Conservation (phyloP, 2,888 invertebrate species). For the Petrolisthes manimaculis region DNA sequence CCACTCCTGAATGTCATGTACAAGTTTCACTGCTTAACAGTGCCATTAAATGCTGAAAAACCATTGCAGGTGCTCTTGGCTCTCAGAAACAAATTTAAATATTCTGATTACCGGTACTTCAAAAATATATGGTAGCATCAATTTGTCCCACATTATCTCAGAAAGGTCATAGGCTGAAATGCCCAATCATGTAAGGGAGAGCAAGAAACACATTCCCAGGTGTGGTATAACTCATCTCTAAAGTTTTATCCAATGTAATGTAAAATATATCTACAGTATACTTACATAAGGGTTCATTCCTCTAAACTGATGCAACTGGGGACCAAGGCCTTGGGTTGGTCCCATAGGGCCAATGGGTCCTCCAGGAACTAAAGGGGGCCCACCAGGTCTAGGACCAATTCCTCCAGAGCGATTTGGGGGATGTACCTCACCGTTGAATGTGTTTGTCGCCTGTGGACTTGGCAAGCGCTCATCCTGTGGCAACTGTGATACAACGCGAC, state of each 20-base stretch:
- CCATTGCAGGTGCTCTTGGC: too few relatives aligned
- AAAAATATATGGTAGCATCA: too few relatives aligned
- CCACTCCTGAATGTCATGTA: too few relatives aligned
- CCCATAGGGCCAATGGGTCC: slow-evolving; percentile 52
- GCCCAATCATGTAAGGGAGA: too few relatives aligned
- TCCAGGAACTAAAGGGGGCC: slow-evolving; percentile 47
- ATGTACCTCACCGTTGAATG: slow-evolving; percentile 62
- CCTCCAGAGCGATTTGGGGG: slow-evolving; percentile 58
- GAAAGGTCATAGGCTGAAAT: too few relatives aligned
- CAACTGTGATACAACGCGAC: slow-evolving; percentile 60
- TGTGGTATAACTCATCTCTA: too few relatives aligned
- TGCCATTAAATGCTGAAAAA: too few relatives aligned
- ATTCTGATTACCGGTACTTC: too few relatives aligned
- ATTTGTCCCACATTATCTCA: too few relatives aligned
- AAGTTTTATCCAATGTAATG: background rate
- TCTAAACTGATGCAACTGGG: slow-evolving; percentile 58
- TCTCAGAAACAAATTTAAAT: too few relatives aligned
- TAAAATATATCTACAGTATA: background rate
- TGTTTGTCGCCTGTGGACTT: slow-evolving; percentile 51
- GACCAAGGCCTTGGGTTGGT: slow-evolving; percentile 42
- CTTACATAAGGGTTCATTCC: slow-evolving; percentile 57
- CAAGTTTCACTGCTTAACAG: too few relatives aligned
- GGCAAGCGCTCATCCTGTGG: slow-evolving; percentile 63
- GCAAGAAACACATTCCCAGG: too few relatives aligned
- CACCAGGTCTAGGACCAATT: slow-evolving; percentile 55